A percentile compares a stretch with the other conserved stretches of the same genome.
These are phyloP conservation scores for Gymnothorax reevesii DNA, from an alignment of 2,797 vertebrate species.

Conservation along the genomic window DNA sequence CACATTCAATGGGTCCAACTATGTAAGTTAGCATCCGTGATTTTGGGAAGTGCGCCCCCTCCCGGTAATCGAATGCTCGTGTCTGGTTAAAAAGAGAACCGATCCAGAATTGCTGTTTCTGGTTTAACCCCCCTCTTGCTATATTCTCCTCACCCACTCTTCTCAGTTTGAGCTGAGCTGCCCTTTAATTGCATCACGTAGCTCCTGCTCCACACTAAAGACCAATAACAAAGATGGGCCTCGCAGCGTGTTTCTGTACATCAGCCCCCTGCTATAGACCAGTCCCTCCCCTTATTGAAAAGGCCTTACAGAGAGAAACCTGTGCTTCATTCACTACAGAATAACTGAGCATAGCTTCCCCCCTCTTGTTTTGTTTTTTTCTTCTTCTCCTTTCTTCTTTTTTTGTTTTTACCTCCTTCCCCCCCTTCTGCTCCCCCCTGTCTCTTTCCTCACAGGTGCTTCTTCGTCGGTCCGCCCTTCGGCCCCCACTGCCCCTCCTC, in stretches of 20 bases:
- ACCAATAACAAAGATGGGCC: slow-evolving; percentile 17
- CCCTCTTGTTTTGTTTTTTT: slow-evolving; percentile 57
- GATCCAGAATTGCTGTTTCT: slow-evolving; percentile 32
- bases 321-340: slow-evolving; percentile 75
- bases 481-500: slow-evolving; percentile 44
- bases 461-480: slow-evolving; percentile 49
- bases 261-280: slow-evolving; percentile 47
- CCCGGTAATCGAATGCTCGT: no score
- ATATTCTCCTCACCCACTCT: not conserved
- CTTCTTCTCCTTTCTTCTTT: slow-evolving; percentile 41
- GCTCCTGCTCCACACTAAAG: not conserved
- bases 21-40: no score
- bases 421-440: slow-evolving; percentile 32
- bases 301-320: slow-evolving; percentile 90
- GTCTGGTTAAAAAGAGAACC: slow-evolving; percentile 20
- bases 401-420: slow-evolving; percentile 40
- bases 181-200: slow-evolving; percentile 24
- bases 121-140: slow-evolving; percentile 33
- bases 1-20: no score
- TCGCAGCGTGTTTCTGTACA: slow-evolving; percentile 66
- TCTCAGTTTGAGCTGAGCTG: not conserved
- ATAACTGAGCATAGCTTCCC: slow-evolving; percentile 82
- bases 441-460: slow-evolving; percentile 51
- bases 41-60: no score
- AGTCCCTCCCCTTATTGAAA: slow-evolving; percentile 42